These are phyloP conservation scores for Amitus sp. DNA, from an alignment of 2,888 invertebrate genomes.

Conservation along the genomic window DNA sequence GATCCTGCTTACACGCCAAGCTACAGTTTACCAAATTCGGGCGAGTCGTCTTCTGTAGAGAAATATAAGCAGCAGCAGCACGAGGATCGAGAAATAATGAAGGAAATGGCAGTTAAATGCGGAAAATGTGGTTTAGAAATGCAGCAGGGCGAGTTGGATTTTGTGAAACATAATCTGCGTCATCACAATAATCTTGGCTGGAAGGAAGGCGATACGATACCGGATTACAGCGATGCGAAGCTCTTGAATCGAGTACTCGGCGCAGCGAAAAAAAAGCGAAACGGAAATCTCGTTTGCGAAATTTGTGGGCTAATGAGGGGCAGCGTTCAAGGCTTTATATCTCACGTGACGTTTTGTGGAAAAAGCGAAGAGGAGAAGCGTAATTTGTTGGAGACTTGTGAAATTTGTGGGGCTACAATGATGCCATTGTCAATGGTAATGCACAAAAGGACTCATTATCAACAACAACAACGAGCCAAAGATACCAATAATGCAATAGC, in stretches of 20 bases:
- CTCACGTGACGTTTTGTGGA: conserved; percentile 72
- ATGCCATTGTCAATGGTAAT: conserved; percentile 71
- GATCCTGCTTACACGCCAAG: conserved; percentile 18
- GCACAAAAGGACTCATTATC: conserved; percentile 69
- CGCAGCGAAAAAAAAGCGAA: conserved; percentile 63
- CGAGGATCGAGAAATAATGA: conserved; percentile 14
- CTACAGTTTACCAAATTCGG: conserved; percentile 7
- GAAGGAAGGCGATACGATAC: conserved; percentile 67
- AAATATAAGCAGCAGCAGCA: conserved; percentile 18
- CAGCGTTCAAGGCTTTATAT: conserved; percentile 71
- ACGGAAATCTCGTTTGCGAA: conserved; percentile 68
- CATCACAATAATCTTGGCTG: conserved; percentile 71
- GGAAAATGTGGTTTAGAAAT: conserved; percentile 67
- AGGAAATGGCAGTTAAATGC: conserved; percentile 57
- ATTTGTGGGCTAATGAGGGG: conserved; percentile 65
- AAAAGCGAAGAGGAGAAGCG: conserved; percentile 68
- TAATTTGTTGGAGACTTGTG: conserved; percentile 67
- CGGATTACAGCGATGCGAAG: conserved; percentile 69
- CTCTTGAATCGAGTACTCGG: conserved; percentile 66
- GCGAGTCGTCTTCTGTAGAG: conserved; percentile 10
- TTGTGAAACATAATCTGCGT: conserved; percentile 67
- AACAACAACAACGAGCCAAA: no score
- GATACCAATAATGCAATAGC: not conserved
- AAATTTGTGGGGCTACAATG: conserved; percentile 68
- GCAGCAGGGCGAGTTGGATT: conserved; percentile 64